Base-by-base conservation (phyloP, 2,113 vertebrate genomes). In the Periophthalmodon schlosseri region DNA sequence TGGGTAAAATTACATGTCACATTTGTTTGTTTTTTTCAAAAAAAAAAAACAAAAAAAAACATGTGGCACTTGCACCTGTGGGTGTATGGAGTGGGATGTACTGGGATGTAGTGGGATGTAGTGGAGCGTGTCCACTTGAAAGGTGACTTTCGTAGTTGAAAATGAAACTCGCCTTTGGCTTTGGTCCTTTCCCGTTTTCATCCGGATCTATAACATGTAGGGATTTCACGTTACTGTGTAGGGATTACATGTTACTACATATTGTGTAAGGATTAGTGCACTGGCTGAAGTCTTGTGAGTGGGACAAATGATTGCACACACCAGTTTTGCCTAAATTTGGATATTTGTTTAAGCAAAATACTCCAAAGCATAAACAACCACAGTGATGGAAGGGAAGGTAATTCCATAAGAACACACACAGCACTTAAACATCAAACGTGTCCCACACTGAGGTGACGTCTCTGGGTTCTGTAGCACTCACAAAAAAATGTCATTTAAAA, bases 351-450 rank as follows among this genome's bases (percentile, higher is more conserved):
- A 52, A 52, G 20, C 49, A 44, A 52, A 52, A 16, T 23, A 57
- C n/a, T 50, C 9, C n/a, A 56, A 56, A 21, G 9, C 54, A 57
- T 23, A 57, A 57, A 57, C n/a, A 57, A 52, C 49, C 20, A 23
- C 13, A 21, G 54, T 10, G 7, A 16, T 4, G 20, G 16, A n/a
- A 16, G n/a, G 13, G 50, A 61, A 61, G 4, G 58, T 28, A 4
- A 61, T 61, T 15, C 36, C 28, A 28, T 28, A 28, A 28, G 11
- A 28, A 14, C 58, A 34, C 23, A 54, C 50, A 14, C 87, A 80
- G 77, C 81, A 76, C 60, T 81, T 77, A 84, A 89, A 87, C 44
- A 85, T 91, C 88, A 88, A 79, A 87, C 73, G 69, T 79, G 58
- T 24, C 68, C 79, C 16, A 3, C 23, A 72, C 67, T 74, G 54